phyloP scores from a whole-genome alignment of 2,113 vertebrate species.

The Canis aureus region DNA sequence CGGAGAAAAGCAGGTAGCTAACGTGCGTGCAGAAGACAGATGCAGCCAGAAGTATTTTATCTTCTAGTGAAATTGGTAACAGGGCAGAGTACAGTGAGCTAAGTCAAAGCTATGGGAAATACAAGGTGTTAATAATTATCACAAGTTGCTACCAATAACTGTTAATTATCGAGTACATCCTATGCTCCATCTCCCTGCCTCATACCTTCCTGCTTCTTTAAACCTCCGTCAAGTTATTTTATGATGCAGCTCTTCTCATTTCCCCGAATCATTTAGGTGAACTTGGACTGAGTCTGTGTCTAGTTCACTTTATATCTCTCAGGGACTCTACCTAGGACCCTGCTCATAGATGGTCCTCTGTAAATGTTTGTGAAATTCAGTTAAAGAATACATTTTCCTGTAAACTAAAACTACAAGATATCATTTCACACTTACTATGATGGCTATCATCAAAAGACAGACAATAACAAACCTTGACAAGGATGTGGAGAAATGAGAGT shows the following conservation, averaged over 20 bases:
- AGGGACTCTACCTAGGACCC: not conserved
- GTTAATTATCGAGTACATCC: not conserved
- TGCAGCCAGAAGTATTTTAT: not conserved
- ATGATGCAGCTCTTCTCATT: not conserved
- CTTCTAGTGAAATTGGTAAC: not conserved
- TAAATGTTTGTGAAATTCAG: constrained; percentile 22
- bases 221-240: not conserved
- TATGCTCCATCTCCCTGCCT: not conserved
- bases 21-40: not conserved
- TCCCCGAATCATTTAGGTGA: not conserved
- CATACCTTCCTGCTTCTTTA: not conserved
- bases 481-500: not conserved
- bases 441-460: not conserved
- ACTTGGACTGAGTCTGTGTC: not conserved
- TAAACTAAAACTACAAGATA: constrained; percentile 37
- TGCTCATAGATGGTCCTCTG: not conserved
- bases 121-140: not conserved
- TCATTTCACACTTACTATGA: not conserved
- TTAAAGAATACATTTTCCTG: constrained; percentile 4
- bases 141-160: not conserved
- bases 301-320: not conserved
- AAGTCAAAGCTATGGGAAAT: not conserved
- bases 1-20: not conserved
- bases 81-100: not conserved
- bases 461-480: not conserved